A percentile compares a stretch with the other conserved stretches of the same genome.
Evolutionary conservation across 2,113 vertebrate genomes (phyloP).

Genomic region (Glaucidium brasilianum): DNA sequence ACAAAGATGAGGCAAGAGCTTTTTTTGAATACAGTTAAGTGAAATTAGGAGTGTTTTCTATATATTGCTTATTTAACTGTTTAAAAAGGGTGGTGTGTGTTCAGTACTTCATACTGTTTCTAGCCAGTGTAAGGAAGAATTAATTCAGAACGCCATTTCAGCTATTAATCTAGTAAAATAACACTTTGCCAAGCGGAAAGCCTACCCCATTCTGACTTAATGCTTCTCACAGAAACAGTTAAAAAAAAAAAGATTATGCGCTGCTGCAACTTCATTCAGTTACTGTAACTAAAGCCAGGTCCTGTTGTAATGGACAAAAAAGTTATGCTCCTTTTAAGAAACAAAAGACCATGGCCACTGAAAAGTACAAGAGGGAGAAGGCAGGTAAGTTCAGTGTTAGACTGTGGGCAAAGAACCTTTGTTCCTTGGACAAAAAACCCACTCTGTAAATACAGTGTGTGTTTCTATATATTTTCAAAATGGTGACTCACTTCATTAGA

Average conservation of each 20-base stretch:
- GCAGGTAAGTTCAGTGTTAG: background rate
- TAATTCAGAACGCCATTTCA: background rate
- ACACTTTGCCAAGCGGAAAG: background rate
- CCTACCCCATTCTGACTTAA: background rate
- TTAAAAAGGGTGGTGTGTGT: background rate
- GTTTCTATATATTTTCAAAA: background rate
- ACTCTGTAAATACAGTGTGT: background rate
- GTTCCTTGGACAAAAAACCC: background rate
- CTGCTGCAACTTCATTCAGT: background rate
- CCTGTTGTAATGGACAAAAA: background rate
- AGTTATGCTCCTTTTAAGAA: background rate
- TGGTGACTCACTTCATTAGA: constrained; percentile 87
- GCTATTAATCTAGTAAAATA: background rate
- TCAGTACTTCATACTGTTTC: background rate
- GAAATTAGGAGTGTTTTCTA: background rate
- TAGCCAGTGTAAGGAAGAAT: background rate
- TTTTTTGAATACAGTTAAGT: background rate
- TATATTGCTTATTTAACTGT: background rate
- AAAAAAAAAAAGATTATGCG: background rate
- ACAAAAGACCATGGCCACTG: background rate
- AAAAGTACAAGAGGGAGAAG: background rate
- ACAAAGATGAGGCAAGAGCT: background rate
- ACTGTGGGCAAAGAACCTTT: background rate
- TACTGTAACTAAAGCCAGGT: background rate
- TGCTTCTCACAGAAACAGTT: background rate